Conservation (phyloP, 1,140 invertebrate species). For the Trichoplusia ni region DNA sequence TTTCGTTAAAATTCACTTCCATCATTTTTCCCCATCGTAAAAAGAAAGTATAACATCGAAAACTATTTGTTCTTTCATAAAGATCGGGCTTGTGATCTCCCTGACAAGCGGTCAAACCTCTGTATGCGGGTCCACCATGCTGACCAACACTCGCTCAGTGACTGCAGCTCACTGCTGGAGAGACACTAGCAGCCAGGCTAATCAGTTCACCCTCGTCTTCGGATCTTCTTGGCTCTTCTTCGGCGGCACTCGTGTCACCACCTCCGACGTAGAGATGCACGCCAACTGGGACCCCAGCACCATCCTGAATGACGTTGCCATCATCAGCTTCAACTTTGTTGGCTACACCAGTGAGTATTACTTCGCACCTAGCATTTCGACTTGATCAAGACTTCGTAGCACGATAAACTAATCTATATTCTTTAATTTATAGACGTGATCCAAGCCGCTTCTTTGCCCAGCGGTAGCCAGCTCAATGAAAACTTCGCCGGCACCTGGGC, state of each 20-base stretch:
- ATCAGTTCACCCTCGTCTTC: background rate
- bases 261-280: background rate
- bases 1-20: too few species aligned
- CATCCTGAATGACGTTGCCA: slow-evolving; percentile 22
- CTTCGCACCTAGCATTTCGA: background rate
- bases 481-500: background rate
- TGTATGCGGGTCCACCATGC: slow-evolving; percentile 28
- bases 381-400: too few species aligned
- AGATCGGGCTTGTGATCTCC: slow-evolving; percentile 32
- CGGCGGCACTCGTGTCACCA: slow-evolving; percentile 8
- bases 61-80: background rate
- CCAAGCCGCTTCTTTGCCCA: slow-evolving; percentile 4
- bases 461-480: background rate
- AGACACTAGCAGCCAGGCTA: slow-evolving; percentile 2
- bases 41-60: too few species aligned
- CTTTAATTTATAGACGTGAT: slow-evolving; percentile 14
- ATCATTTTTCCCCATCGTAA: too few species aligned
- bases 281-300: slow-evolving; percentile 13
- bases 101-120: slow-evolving; percentile 27
- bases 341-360: slow-evolving; percentile 1
- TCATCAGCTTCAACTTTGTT: slow-evolving; percentile 14
- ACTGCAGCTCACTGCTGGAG: slow-evolving; percentile 25
- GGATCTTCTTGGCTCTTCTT: slow-evolving; percentile 14
- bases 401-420: background rate
- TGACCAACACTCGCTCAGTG: background rate